Percentiles rank a stretch among this genome's conserved stretches.
Evolutionary conservation across 2,797 vertebrate genomes (phyloP).

Genomic region (Sarcoramphus papa): DNA sequence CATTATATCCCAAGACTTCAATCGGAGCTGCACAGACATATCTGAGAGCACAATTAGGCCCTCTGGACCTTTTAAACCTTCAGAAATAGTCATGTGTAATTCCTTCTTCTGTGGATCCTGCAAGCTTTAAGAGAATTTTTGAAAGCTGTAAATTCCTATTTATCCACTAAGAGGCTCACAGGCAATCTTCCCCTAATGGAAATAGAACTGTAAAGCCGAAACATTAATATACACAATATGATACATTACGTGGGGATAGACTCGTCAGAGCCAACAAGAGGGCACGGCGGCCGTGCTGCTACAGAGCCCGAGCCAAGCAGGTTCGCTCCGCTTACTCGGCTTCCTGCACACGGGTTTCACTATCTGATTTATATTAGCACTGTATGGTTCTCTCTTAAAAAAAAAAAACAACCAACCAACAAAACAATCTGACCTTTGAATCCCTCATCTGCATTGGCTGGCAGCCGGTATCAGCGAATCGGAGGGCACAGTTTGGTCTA

Average conservation of each 20-base stretch:
- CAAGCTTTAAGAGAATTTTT: conserved; percentile 61
- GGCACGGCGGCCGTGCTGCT: fast-evolving
- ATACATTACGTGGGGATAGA: conserved; percentile 28
- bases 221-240: conserved; percentile 57
- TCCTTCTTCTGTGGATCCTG: conserved; percentile 45
- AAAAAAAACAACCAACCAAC: neutral
- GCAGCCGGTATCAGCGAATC: neutral
- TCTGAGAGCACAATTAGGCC: conserved; percentile 50
- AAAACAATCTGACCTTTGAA: neutral
- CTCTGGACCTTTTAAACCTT: conserved; percentile 59
- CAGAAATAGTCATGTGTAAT: conserved; percentile 59
- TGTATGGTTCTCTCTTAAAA: neutral
- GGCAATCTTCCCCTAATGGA: conserved; percentile 61
- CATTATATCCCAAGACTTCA: conserved; percentile 35
- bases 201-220: conserved; percentile 59
- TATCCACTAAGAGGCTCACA: conserved; percentile 67
- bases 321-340: neutral
- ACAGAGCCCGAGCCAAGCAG: neutral
- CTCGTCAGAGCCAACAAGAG: neutral
- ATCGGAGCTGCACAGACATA: neutral
- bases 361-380: neutral
- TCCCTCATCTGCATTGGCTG: neutral
- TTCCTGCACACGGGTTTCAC: neutral
- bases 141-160: conserved; percentile 70
- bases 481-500: neutral